A percentile compares a stretch with the other conserved stretches of the same genome.
Evolutionary conservation across 2,113 vertebrate species (phyloP).

Genomic region (Motacilla alba): DNA sequence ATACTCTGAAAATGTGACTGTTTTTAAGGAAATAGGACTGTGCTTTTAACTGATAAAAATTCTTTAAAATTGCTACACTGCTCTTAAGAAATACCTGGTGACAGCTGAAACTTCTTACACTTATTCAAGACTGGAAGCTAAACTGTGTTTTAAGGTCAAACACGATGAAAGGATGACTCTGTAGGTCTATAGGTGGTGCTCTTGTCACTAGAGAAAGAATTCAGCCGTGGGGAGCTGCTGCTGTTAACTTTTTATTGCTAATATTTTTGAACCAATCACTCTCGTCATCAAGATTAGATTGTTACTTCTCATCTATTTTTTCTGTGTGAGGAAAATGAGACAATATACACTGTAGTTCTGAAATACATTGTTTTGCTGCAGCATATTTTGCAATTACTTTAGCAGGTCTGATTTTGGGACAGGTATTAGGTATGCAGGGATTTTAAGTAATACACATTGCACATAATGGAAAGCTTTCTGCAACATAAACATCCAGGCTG

Average conservation of each 20-base stretch:
- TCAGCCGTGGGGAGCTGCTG: background rate
- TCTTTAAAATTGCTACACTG: background rate
- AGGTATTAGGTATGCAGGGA: background rate
- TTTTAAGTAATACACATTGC: background rate
- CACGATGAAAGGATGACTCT: background rate
- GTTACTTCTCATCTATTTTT: background rate
- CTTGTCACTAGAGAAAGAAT: constrained; percentile 31
- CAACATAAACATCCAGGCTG: background rate
- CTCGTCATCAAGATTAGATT: background rate
- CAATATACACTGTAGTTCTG: background rate
- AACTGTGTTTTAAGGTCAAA: background rate
- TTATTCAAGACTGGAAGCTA: background rate
- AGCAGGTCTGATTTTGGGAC: background rate
- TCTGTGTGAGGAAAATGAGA: background rate
- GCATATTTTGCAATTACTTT: background rate
- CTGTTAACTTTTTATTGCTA: background rate
- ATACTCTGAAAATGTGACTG: background rate
- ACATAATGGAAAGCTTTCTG: background rate
- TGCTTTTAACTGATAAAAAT: background rate
- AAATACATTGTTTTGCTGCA: background rate
- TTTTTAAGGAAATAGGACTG: background rate
- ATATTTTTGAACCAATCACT: background rate
- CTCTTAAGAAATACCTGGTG: background rate
- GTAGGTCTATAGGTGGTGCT: constrained; percentile 52
- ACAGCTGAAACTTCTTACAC: background rate